Percentiles rank a stretch among this genome's conserved stretches.
phyloP scores from a whole-genome alignment of 2,113 vertebrate genomes.

The Bufo gargarizans region DNA sequence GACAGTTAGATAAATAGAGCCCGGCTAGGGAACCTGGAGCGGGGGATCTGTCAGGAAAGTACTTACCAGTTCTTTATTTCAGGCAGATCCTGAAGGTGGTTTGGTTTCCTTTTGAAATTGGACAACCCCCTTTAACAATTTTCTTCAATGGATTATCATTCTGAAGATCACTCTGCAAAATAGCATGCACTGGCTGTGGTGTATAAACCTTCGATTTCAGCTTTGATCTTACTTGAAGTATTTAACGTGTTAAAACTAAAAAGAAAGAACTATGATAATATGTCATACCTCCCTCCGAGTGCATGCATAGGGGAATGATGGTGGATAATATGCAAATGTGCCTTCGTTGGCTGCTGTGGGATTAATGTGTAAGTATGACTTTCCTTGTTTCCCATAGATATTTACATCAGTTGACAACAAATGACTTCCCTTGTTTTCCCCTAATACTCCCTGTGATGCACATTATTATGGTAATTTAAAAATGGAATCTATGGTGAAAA shows the following conservation, averaged over 20 bases:
- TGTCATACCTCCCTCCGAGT: constrained; percentile 26
- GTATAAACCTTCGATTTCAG: neutral
- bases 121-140: neutral
- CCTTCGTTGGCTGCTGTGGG: constrained; percentile 5
- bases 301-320: constrained; percentile 22
- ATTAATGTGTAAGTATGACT: constrained; percentile 25
- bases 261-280: neutral
- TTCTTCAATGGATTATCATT: neutral
- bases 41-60: no score
- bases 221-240: neutral
- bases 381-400: constrained; percentile 61
- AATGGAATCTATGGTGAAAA: constrained; percentile 66
- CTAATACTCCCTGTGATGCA: constrained; percentile 68
- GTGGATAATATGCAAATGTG: constrained; percentile 27
- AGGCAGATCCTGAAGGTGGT: no score
- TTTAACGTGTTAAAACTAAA: neutral
- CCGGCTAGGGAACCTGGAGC: no score
- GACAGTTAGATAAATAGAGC: no score
- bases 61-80: no score
- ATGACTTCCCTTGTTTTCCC: constrained; percentile 65
- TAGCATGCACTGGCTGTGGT: no score
- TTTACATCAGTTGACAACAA: constrained; percentile 70
- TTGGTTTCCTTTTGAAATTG: neutral
- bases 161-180: neutral
- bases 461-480: constrained; percentile 74